A percentile compares a stretch with the other conserved stretches of the same genome.
phyloP scores from a whole-genome alignment of 2,113 vertebrate species.

The Petroica traversi region DNA sequence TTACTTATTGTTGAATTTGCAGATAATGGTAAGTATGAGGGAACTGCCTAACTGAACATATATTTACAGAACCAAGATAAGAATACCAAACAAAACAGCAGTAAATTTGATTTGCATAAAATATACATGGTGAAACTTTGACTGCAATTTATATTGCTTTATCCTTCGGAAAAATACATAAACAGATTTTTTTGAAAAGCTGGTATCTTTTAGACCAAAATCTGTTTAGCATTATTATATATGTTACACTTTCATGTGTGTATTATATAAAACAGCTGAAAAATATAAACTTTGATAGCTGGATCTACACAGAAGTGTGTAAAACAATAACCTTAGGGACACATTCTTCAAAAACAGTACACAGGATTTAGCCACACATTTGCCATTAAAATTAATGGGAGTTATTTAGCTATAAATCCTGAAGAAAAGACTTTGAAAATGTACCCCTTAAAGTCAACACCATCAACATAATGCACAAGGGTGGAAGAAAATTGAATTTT shows the following conservation, averaged over 20 bases:
- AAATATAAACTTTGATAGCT: conserved; percentile 57
- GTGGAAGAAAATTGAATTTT: conserved; percentile 50
- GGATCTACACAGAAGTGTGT: conserved; percentile 52
- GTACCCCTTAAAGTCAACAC: conserved; percentile 50
- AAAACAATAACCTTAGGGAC: conserved; percentile 48
- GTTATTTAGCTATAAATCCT: conserved; percentile 52
- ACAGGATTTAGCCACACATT: conserved; percentile 46
- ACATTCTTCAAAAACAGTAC: conserved; percentile 51
- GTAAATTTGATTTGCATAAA: conserved; percentile 47
- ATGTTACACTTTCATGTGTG: conserved; percentile 34
- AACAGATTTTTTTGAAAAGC: background rate
- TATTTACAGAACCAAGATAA: conserved; percentile 42
- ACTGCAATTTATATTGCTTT: conserved; percentile 3
- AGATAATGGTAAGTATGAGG: background rate
- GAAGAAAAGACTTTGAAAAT: conserved; percentile 46
- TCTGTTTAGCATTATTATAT: conserved; percentile 18
- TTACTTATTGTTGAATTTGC: conserved; percentile 44
- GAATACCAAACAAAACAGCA: conserved; percentile 1
- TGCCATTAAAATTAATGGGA: conserved; percentile 66
- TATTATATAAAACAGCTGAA: conserved; percentile 49
- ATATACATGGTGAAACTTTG: background rate
- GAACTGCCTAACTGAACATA: background rate
- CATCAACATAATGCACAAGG: background rate
- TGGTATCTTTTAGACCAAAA: background rate
- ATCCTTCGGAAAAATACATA: background rate